Evolutionary conservation across 2,797 vertebrate species (phyloP), one percentile per base, ranked within the genome.

Genomic region (Pyrocephalus nanus): DNA sequence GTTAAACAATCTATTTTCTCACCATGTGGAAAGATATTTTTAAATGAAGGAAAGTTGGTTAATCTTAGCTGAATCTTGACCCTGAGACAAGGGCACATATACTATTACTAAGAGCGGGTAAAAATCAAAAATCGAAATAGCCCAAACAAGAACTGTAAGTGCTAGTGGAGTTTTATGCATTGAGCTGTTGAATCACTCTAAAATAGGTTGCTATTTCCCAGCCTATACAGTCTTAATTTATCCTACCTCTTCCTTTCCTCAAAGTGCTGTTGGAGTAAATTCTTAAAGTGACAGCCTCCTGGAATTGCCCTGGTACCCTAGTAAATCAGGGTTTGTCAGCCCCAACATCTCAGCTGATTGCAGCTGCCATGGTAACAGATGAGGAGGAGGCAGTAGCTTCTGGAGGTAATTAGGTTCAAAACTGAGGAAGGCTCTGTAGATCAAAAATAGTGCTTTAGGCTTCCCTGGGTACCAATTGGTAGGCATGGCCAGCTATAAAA

Each of bases 301-400:
- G 92, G 66, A 92, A 95, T 83, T 93, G 66, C 79, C 76, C 62
- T 75, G 70, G 36, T 92, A 78, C 92, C 47, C 10, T 34, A 72
- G 73, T 91, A 95, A 95, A 96, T 94, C 79, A 62, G 66, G 40
- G 19, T 62, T 93, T 94, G 75, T 75, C 64, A 83, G 72, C 50
- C 60, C 30, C 38, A 9, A 62, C 69, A 65, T 89, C 81, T 91
- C 75, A 42, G 54, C 82, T 89, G 91, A 83, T 91, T 91, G 69
- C 74, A 92, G 93, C 86, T 97, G 81, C 93, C 47, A 80, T 90
- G 81, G 93, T 93, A 96, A 96, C 93, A 91, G 72, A 77, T 85
- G 78, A 79, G 40, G 64, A 75, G 23, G 43, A 92, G 84, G 89
- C 58, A 83, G 75, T 87, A 57, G 43, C 74, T 95, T 93, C 75